Base-by-base conservation (phyloP, 2,113 vertebrate genomes). In the Muscicapa adusta region DNA sequence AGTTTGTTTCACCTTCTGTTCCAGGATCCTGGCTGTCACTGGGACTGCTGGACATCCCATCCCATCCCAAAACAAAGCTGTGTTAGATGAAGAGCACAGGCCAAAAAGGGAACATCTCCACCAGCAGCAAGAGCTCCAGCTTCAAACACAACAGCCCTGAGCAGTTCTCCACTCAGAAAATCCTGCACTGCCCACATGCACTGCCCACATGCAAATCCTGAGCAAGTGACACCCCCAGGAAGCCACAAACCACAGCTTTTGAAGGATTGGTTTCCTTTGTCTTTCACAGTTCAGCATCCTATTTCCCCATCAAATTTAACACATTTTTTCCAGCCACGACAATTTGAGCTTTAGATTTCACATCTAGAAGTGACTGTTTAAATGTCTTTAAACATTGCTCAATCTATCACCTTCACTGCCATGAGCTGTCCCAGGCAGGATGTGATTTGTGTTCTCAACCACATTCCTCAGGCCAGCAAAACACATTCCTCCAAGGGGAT, bases 171-270 rank as follows among this genome's bases (percentile, higher is more conserved):
- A 8, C 8, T 9, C 14, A 78, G 51, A 40, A 70, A 14, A 34
- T 6, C 74, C 65, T 54, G 36, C 58, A 68, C 29, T 29, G 74
- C 6, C 54, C 14, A 6, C 60, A 70, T 3, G 84, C 36, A 6
- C 47, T 54, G 50, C 95, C 42, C 51, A 63, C 58, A 48, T 0
- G 3, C 71, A 87, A 66, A 67, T 25, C n/a, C 68, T 5, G 33
- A 31, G 48, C n/a, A 5, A 89, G 51, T 28, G 62, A 57, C 50
- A 43, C 8, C 14, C 72, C 3, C 9, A 42, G 33, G 38, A 83
- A 94, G 53, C 56, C 74, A 88, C 73, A 86, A 83, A 77, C 76
- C 83, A 78, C 63, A 83, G 63, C 11, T 58, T 70, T 47, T 62
- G 33, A 93, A 83, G 88, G 42, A 67, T 42, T 65, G 23, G n/a